Base-by-base conservation (phyloP, 2,113 vertebrate genomes). In the Leiothrix lutea region DNA sequence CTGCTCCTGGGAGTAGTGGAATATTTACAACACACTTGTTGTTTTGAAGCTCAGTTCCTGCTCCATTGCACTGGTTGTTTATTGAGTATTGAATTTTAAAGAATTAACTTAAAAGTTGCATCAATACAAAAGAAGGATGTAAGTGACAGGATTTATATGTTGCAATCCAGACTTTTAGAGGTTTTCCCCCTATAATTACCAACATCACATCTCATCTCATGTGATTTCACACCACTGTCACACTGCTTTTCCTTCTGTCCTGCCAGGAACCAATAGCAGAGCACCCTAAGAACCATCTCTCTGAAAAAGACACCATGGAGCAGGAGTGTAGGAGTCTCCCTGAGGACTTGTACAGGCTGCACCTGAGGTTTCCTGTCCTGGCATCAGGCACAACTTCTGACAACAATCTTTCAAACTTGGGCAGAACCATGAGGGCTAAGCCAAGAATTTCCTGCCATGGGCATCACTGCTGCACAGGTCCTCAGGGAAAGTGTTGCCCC, bases 351-450 rank as follows among this genome's bases (percentile, higher is more conserved):
- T 35, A 72, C 7, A 40, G 35, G 25, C 17, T 65, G 23, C 4
- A 18, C 5, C 44, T 62, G 44, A 80, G 4, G 22, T 58, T 77
- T 44, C 28, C 26, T 61, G 48, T 56, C 29, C 60, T 4, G 4
- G 70, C 50, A 70, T 23, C 8, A 88, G 56, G 51, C 56, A 66
- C 31, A 74, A 6, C 14, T 56, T 81, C 40, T 51, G 57, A 86
- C 0, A 0, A 48, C 36, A 53, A 21, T 29, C 36, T 13, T 56
- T 6, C 26, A 67, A 58, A 75, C 31, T 40, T 5, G 9, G 47
- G 42, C 35, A 57, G 24, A 62, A n/a, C 23, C 0, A 0, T 1
- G 7, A 72, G 5, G 11, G 25, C 44, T 0, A 0, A 86, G 47
- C 24, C 5, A 1, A 78, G 24, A 28, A 38, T 9, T 21, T 62